Evolutionary conservation across 2,888 invertebrate genomes (phyloP).

Genomic region (Acleris emargana): DNA sequence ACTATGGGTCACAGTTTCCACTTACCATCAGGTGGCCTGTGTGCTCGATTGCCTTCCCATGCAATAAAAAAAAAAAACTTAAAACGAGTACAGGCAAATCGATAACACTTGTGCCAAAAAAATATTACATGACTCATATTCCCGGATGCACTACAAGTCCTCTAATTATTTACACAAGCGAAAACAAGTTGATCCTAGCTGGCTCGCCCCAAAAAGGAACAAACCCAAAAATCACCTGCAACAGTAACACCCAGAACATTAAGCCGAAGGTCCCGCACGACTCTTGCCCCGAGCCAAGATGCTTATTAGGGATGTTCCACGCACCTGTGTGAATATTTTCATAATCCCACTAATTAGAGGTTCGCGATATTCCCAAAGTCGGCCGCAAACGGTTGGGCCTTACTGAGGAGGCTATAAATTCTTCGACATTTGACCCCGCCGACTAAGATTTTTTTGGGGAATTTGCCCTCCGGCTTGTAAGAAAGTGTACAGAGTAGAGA

Average conservation of each 20-base stretch:
- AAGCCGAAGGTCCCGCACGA: constrained; percentile 71
- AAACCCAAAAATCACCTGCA: constrained; percentile 67
- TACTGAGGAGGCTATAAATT: constrained; percentile 82
- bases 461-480: constrained; percentile 74
- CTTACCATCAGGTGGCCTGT: too few relatives aligned
- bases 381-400: constrained; percentile 73
- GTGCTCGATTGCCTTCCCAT: too few relatives aligned
- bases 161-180: constrained; percentile 20
- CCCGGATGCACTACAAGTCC: not conserved
- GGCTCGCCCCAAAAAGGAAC: constrained; percentile 65
- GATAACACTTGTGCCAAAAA: too few relatives aligned
- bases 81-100: too few relatives aligned
- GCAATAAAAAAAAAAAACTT: too few relatives aligned
- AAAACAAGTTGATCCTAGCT: constrained; percentile 62
- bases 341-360: constrained; percentile 83
- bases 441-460: constrained; percentile 72
- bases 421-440: constrained; percentile 81
- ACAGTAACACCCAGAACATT: constrained; percentile 77
- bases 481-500: constrained; percentile 61
- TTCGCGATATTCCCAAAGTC: constrained; percentile 81
- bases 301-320: constrained; percentile 78
- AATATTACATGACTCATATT: too few relatives aligned
- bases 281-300: constrained; percentile 75
- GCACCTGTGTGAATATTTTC: constrained; percentile 84
- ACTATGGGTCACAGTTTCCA: too few relatives aligned